These are phyloP conservation scores for Platygyra sinensis DNA, from an alignment of 64 coral and sea anemone species.

Conservation along the genomic window DNA sequence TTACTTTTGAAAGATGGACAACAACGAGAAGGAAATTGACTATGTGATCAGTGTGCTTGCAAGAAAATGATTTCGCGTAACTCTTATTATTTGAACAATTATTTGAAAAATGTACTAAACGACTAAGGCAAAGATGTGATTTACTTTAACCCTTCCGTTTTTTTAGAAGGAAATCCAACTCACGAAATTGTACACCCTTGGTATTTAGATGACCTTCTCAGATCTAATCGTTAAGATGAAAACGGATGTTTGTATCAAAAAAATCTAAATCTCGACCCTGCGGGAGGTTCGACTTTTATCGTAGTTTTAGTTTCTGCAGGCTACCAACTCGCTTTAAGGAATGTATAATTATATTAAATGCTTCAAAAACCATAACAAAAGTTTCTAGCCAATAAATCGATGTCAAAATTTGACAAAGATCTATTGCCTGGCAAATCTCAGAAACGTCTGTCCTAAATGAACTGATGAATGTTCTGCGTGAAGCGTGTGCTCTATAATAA, in stretches of 20 bases:
- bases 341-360: background rate
- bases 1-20: too few species aligned
- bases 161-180: background rate
- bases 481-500: too few species aligned
- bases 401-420: background rate
- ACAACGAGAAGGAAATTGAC: too few species aligned
- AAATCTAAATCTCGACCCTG: background rate
- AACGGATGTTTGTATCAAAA: background rate
- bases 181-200: background rate
- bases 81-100: too few species aligned
- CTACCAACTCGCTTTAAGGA: background rate
- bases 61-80: too few species aligned
- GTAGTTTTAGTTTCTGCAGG: background rate
- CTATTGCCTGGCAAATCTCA: background rate
- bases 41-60: too few species aligned
- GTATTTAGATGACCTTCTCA: too few species aligned
- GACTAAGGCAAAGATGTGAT: background rate
- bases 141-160: background rate
- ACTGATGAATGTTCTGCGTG: background rate
- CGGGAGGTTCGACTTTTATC: slow-evolving; percentile 6
- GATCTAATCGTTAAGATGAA: background rate
- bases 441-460: background rate
- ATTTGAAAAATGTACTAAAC: background rate
- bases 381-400: background rate
- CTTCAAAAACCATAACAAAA: background rate